Evolutionary conservation across 2,113 vertebrate species (phyloP).

Genomic region (Danio rerio): GRCz12tu NC_133192.1:25535501-25536000

Average conservation of each 20-base stretch:
- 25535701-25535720: slow-evolving; percentile 43
- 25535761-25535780: slow-evolving; percentile 36
- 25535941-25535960: slow-evolving; percentile 29
- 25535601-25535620: slow-evolving; percentile 65
- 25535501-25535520: background rate
- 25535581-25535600: slow-evolving; percentile 79
- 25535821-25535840: slow-evolving; percentile 78
- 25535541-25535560: slow-evolving; percentile 27
- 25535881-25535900: slow-evolving; percentile 54
- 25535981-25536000: slow-evolving; percentile 47
- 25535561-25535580: slow-evolving; percentile 63
- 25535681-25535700: slow-evolving; percentile 51
- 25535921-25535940: background rate
- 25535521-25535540: slow-evolving; percentile 8
- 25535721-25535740: slow-evolving; percentile 35
- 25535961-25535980: slow-evolving; percentile 43
- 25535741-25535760: slow-evolving; percentile 54
- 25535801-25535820: slow-evolving; percentile 77
- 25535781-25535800: slow-evolving; percentile 69
- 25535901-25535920: slow-evolving; percentile 61
- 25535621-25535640: slow-evolving; percentile 68
- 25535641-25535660: slow-evolving; percentile 74
- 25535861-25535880: slow-evolving; percentile 72
- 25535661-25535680: slow-evolving; percentile 70
- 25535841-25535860: slow-evolving; percentile 76